Percentiles rank a stretch among this genome's conserved stretches.
Conservation (phyloP, 2,797 vertebrate genomes). For the Chanos chanos region DNA sequence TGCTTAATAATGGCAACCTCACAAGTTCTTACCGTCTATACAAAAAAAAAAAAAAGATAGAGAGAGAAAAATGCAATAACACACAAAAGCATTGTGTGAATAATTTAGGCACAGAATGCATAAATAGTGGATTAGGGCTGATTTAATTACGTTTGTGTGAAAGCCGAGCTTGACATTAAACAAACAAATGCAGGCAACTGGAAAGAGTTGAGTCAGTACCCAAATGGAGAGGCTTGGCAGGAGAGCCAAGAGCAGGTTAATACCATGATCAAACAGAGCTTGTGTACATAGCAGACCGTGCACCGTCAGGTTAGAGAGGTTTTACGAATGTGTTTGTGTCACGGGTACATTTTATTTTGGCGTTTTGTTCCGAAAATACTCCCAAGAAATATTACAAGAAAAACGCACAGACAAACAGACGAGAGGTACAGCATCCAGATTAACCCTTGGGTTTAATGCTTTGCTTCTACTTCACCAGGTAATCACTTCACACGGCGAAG, state of each 20-base stretch:
- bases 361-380: too few species aligned
- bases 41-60: too few species aligned
- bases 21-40: constrained; percentile 61
- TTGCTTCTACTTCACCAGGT: too few species aligned
- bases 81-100: constrained; percentile 73
- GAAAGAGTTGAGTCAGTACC: constrained; percentile 59
- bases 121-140: constrained; percentile 77
- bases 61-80: constrained; percentile 77
- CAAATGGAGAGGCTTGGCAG: constrained; percentile 54
- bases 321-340: not conserved
- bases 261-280: constrained; percentile 57
- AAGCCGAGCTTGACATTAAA: constrained; percentile 61
- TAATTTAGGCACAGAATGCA: constrained; percentile 75
- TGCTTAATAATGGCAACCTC: constrained; percentile 63
- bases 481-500: too few species aligned
- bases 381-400: too few species aligned
- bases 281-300: constrained; percentile 9
- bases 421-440: too few species aligned
- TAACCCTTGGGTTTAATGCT: too few species aligned
- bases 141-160: constrained; percentile 74
- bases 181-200: constrained; percentile 66
- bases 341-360: constrained; percentile 1
- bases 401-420: too few species aligned
- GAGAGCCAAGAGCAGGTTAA: constrained; percentile 52
- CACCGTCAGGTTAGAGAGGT: not conserved